Evolutionary conservation across 1,140 invertebrate species (phyloP).

Genomic region (Drosophila sulfurigaster): DNA sequence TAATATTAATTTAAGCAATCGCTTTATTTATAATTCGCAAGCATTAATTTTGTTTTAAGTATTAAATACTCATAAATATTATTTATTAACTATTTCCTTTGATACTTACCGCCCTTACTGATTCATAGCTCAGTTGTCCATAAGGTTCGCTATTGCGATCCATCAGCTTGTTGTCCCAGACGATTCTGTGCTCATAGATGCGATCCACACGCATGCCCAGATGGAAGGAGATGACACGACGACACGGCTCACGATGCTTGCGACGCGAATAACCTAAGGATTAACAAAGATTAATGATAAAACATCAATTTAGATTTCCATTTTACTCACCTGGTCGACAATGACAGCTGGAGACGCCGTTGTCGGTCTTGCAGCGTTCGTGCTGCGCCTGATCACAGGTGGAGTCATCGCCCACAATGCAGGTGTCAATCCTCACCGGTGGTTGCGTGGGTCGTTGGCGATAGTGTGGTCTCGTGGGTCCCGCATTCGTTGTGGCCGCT

Average conservation of each 20-base stretch:
- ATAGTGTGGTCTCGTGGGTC: conserved; percentile 85
- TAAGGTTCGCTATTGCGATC: conserved; percentile 92
- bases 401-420: conserved; percentile 96
- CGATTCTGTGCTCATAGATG: conserved; percentile 91
- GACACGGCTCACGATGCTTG: conserved; percentile 91
- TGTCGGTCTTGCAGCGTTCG: conserved; percentile 94
- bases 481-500: conserved; percentile 75
- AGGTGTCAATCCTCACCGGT: conserved; percentile 94
- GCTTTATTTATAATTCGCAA: too few species aligned
- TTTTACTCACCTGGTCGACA: conserved; percentile 89
- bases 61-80: too few species aligned
- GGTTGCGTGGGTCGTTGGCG: conserved; percentile 87
- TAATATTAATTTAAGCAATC: too few species aligned
- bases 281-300: background rate
- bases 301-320: too few species aligned
- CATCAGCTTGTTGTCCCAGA: conserved; percentile 90
- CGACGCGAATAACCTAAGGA: conserved; percentile 90
- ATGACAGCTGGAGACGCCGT: conserved; percentile 95
- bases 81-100: background rate
- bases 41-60: too few species aligned
- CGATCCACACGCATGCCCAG: conserved; percentile 93
- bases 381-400: conserved; percentile 95
- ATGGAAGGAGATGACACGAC: conserved; percentile 91
- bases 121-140: conserved; percentile 93
- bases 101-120: conserved; percentile 91